Conservation (phyloP, 2,797 vertebrate species). For the Syncerus caffer region DNA sequence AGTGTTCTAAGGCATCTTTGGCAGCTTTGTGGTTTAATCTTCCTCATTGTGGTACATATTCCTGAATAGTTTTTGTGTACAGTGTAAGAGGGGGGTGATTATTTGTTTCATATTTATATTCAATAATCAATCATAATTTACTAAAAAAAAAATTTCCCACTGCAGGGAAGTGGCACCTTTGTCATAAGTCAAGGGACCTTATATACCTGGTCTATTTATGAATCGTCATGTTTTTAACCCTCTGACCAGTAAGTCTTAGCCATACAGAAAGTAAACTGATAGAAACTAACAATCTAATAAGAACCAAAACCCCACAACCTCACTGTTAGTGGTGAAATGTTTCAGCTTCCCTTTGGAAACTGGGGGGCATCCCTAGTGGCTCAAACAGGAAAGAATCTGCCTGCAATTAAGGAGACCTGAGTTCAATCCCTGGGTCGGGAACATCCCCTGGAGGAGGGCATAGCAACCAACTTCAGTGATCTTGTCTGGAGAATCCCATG, state of each 20-base stretch:
- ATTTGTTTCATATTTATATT: not conserved
- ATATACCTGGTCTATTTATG: not conserved
- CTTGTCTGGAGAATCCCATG: not conserved
- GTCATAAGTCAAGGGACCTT: not conserved
- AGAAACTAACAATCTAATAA: not conserved
- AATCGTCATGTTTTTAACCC: not conserved
- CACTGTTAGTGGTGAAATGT: not conserved
- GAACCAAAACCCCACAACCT: not conserved
- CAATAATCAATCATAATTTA: not conserved
- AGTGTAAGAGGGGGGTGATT: not conserved
- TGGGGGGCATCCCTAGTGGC: not conserved
- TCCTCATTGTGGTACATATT: not conserved
- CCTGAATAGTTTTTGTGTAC: not conserved
- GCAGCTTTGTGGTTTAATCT: not conserved
- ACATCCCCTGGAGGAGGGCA: not conserved
- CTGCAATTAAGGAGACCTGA: not conserved
- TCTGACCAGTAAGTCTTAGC: not conserved
- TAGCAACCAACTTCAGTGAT: not conserved
- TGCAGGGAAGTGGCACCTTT: not conserved
- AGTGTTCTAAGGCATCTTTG: not conserved
- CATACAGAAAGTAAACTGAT: not conserved
- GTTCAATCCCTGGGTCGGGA: not conserved
- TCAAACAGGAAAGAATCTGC: not conserved
- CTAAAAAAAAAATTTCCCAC: not conserved
- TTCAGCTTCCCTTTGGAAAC: not conserved